Evolutionary conservation across 2,113 vertebrate species (phyloP).

Genomic region (Prionailurus viverrinus): DNA sequence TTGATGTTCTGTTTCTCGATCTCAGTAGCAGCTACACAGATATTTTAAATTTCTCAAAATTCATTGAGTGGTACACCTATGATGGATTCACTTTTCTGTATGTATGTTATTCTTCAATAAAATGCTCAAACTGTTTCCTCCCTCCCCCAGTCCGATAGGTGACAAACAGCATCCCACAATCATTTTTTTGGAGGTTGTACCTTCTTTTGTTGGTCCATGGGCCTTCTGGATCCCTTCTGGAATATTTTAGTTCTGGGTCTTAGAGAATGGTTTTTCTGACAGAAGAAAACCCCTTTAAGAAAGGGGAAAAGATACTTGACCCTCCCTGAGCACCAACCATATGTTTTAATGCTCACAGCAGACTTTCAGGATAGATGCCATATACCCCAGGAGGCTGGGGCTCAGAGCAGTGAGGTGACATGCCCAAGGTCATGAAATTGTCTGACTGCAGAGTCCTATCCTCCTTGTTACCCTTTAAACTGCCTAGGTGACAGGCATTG

Average conservation of each 20-base stretch:
- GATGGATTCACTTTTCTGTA: not conserved
- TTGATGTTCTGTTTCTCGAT: not conserved
- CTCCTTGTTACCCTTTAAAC: not conserved
- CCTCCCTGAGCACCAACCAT: accelerated
- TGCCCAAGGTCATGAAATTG: not conserved
- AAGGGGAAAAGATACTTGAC: not conserved
- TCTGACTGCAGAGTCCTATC: not conserved
- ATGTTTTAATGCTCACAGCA: not conserved
- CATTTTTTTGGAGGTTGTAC: not conserved
- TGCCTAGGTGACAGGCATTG: not conserved
- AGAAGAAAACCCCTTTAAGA: not conserved
- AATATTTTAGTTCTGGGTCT: not conserved
- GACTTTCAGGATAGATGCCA: not conserved
- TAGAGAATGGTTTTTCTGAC: not conserved
- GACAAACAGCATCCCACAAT: not conserved
- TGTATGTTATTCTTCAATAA: not conserved
- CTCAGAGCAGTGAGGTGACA: not conserved
- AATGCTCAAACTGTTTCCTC: not conserved
- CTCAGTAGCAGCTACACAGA: not conserved
- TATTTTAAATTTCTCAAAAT: constrained; percentile 18
- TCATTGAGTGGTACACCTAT: not conserved
- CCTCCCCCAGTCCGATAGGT: not conserved
- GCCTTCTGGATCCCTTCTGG: not conserved
- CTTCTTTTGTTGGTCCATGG: not conserved
- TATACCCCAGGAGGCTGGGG: not conserved